Base-by-base conservation (phyloP, 2,888 invertebrate species). In the Drosophila aldrichi region DNA sequence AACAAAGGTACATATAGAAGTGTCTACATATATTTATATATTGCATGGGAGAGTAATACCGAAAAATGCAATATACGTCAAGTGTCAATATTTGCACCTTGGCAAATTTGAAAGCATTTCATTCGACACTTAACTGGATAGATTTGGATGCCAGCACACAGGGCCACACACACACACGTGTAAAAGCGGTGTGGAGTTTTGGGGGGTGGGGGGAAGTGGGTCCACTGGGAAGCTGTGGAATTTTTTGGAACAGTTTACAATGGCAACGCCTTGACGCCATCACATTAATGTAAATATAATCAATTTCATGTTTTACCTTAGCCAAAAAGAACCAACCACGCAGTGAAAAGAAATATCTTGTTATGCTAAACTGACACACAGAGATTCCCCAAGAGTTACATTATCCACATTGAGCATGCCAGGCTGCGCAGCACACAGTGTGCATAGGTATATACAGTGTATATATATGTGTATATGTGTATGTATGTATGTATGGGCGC, bases 291-390 rank as follows among this genome's bases (percentile, higher is more conserved):
- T 88, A 91, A 89, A 90, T 90, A 88, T 89, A 89, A 90, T 88
- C 91, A 90, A 90, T 91, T 91, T 90, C 81, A 85, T 89, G 89
- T 89, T 90, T 89, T 82, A 63, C 77, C 82, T 79, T 61, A 68
- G 81, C 78, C 81, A 48, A 82, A 88, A 85, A 78, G 72, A 70
- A 67, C 59, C 64, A 69, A 66, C 57, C 64, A 63, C 66, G 61
- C 67, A 66, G 70, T 71, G 73, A 75, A 84, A 74, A 80, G 79
- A 80, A 89, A 89, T 88, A 89, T 90, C 88, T 88, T 89, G 86
- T 88, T 90, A 88, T 82, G 89, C 90, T 91, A 86, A 91, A 90
- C 90, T 89, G 89, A 90, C 91, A 87, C 81, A 87, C 89, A 89
- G 88, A 87, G 86, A 89, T 87, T 86, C 91, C 91, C 91, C 90